Conservation (phyloP, 2,113 vertebrate species). For the Cygnus buccinator region DNA sequence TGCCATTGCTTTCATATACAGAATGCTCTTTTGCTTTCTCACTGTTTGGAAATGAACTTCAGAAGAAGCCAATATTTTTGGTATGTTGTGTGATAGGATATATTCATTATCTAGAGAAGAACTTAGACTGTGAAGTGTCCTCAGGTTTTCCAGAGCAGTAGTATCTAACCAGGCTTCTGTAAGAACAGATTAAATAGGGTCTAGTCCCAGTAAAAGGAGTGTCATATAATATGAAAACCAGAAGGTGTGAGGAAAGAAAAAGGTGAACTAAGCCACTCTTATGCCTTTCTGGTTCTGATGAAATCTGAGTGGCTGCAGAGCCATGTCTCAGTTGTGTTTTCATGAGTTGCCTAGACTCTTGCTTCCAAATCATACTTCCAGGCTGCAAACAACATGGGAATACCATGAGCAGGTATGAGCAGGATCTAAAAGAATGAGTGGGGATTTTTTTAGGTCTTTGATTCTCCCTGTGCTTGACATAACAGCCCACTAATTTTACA, state of each 20-base stretch:
- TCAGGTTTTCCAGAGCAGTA: not conserved
- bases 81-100: not conserved
- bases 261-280: not conserved
- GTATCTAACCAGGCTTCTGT: not conserved
- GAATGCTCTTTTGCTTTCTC: not conserved
- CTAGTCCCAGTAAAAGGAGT: not conserved
- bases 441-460: not conserved
- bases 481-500: not conserved
- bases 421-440: not conserved
- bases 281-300: not conserved
- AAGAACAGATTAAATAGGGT: not conserved
- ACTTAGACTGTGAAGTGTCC: not conserved
- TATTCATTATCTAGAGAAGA: not conserved
- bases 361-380: not conserved
- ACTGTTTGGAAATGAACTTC: not conserved
- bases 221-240: not conserved
- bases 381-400: not conserved
- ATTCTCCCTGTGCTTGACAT: not conserved
- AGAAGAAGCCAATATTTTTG: not conserved
- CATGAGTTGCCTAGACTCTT: not conserved
- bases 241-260: not conserved
- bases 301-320: not conserved
- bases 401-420: fast-evolving
- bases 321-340: not conserved
- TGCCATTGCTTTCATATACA: not conserved